phyloP scores from a whole-genome alignment of 2,797 vertebrate species.

The Psittacula echo region DNA sequence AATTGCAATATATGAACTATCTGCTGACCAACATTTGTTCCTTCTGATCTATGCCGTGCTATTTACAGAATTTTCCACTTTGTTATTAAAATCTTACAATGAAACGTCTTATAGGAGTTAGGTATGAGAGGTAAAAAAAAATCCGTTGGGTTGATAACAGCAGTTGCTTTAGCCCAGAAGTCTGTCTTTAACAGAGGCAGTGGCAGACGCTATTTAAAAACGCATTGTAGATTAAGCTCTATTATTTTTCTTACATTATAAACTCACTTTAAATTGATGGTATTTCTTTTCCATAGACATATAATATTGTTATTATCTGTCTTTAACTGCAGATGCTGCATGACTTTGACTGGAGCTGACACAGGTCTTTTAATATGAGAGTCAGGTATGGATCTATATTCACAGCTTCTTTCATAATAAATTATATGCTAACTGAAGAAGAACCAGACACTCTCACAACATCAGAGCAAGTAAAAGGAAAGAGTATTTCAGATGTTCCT shows the following conservation, averaged over 20 bases:
- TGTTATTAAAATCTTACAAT: not conserved
- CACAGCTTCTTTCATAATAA: not conserved
- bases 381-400: not conserved
- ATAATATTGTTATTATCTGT: not conserved
- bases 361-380: not conserved
- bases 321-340: not conserved
- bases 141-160: not conserved
- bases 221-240: not conserved
- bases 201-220: not conserved
- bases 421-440: not conserved
- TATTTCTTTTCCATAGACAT: not conserved
- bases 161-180: not conserved
- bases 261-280: not conserved
- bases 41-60: not conserved
- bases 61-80: not conserved
- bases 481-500: not conserved
- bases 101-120: not conserved
- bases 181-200: not conserved
- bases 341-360: not conserved
- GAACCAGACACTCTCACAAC: not conserved
- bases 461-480: not conserved
- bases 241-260: not conserved
- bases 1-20: not conserved
- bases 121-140: not conserved
- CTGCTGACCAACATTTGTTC: not conserved